Conservation (phyloP, 2,113 vertebrate species). For the Progne subis region DNA sequence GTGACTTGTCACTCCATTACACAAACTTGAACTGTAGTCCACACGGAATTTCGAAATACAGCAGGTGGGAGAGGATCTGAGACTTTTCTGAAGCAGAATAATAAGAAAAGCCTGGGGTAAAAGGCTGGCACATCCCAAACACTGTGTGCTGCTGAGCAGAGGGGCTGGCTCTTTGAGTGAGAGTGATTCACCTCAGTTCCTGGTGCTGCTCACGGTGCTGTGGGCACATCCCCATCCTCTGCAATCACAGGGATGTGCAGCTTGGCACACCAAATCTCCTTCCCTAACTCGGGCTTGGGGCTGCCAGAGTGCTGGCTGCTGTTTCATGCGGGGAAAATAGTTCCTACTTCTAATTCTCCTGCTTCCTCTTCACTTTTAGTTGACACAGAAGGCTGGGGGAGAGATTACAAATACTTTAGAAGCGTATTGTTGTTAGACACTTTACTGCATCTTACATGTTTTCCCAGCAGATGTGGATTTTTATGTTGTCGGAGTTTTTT, state of each 20-base stretch:
- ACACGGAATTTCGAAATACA: rapidly evolving
- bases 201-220: rapidly evolving
- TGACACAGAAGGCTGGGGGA: neutral
- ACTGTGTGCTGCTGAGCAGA: neutral
- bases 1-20: neutral
- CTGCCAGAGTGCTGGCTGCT: neutral
- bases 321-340: rapidly evolving
- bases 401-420: neutral
- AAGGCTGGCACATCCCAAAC: neutral
- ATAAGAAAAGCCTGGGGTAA: neutral
- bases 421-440: neutral
- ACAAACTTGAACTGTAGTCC: neutral
- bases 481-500: neutral
- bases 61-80: neutral
- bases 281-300: neutral
- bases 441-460: rapidly evolving
- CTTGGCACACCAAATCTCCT: rapidly evolving
- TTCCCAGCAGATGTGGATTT: neutral
- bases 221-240: rapidly evolving
- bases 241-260: rapidly evolving
- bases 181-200: neutral
- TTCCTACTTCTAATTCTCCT: neutral
- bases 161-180: neutral
- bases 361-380: neutral
- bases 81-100: neutral